Conservation (phyloP, 1,140 invertebrate species). For the Andricus grossulariae region DNA sequence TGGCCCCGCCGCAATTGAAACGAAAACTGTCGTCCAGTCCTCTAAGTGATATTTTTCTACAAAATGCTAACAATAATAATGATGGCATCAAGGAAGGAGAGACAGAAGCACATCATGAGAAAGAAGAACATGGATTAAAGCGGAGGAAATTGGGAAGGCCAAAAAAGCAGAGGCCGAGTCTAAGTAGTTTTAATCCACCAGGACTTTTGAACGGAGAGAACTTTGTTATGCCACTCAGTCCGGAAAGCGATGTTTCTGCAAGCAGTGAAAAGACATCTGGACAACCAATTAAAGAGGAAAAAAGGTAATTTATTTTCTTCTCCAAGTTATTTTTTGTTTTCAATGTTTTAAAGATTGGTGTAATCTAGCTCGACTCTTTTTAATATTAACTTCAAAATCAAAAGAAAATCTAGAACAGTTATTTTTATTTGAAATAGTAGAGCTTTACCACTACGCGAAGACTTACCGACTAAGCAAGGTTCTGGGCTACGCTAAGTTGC, state of each 20-base stretch:
- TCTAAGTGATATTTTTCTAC: slow-evolving; percentile 63
- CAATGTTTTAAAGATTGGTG: slow-evolving; percentile 12
- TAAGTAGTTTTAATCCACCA: slow-evolving; percentile 31
- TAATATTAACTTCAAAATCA: slow-evolving; percentile 27
- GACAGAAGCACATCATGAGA: slow-evolving; percentile 43
- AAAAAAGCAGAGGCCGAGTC: slow-evolving; percentile 57
- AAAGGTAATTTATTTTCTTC: slow-evolving; percentile 60
- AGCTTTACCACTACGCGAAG: neutral
- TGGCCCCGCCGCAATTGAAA: slow-evolving; percentile 64
- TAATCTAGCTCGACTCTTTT: neutral
- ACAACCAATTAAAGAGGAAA: slow-evolving; percentile 66
- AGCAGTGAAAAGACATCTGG: slow-evolving; percentile 67
- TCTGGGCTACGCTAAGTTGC: too few relatives aligned
- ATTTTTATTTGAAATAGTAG: neutral
- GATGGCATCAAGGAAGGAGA: slow-evolving; percentile 51
- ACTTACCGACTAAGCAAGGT: neutral
- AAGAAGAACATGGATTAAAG: slow-evolving; percentile 40
- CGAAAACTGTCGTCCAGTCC: slow-evolving; percentile 66
- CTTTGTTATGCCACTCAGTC: slow-evolving; percentile 73
- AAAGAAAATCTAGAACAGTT: slow-evolving; percentile 38
- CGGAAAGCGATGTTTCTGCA: slow-evolving; percentile 73
- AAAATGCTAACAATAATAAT: slow-evolving; percentile 69
- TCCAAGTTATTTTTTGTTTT: slow-evolving; percentile 4
- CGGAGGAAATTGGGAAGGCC: slow-evolving; percentile 64
- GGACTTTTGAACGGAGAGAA: slow-evolving; percentile 67